Evolutionary conservation across 2,888 invertebrate species (phyloP), one percentile per base, ranked within the genome.

Genomic region (Oxytorus armatus): DNA sequence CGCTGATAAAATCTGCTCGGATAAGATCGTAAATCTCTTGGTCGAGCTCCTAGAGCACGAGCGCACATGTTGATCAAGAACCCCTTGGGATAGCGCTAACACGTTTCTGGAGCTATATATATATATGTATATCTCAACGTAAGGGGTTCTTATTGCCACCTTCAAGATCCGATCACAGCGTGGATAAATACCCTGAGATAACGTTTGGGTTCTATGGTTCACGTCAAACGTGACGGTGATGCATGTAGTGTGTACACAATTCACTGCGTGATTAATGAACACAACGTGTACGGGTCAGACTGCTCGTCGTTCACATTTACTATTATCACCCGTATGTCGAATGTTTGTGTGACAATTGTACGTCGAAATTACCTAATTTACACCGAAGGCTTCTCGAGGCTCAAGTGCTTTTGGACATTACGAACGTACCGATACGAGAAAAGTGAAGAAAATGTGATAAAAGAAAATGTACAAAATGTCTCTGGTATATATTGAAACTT

Each of bases 171-270:
- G 72, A 51, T 73, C 61, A 63, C 51, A 29, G 16, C 8, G 51
- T 39, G 18, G 16, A 42, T 16, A 39, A 68, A 39, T 33, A 65
- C 53, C 44, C 33, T 57, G 29, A 63, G 53, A 74, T 36, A 57
- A 14, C 61, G 16, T 44, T 65, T 7, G 33, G 5, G 63, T 59
- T 53, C 8, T 63, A 42, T 57, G 55, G 44, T 53, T 36, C 55
- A 36, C 47, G 66, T 65, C 72, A 73, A 29, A 63, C 39, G 25
- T 49, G 74, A 66, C 57, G 44, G 47, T 74, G 74, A 74, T 74
- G 74, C 57, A 74, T 74, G 74, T 66, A 55, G n/a, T 29, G 73
- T 74, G 53, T 55, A 57, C 44, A 57, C n/a, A 59, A 59, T 14
- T 47, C 33, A 21, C 16, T 42, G 29, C 36, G 44, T 74, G 74